These are phyloP conservation scores for Pangasius krempfi DNA, from an alignment of 2,797 vertebrate species.

Conservation along the genomic window DNA sequence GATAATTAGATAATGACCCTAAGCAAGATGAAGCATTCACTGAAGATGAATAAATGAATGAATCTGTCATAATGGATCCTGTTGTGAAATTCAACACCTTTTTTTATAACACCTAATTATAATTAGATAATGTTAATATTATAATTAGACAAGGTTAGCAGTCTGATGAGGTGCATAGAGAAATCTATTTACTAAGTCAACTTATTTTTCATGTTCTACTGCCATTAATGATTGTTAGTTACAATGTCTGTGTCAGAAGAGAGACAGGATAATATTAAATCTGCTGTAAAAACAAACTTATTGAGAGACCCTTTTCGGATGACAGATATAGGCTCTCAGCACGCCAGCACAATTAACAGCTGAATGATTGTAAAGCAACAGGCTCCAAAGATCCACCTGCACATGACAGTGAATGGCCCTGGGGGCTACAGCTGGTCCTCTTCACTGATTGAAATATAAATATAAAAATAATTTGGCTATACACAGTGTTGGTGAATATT, in stretches of 20 bases:
- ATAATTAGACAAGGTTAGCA: neutral
- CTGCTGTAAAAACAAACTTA: slow-evolving; percentile 12
- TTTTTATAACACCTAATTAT: too few relatives aligned
- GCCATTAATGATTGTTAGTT: neutral
- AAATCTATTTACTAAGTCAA: neutral
- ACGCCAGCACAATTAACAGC: slow-evolving; percentile 36
- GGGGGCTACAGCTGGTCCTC: slow-evolving; percentile 34
- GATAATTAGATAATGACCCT: neutral
- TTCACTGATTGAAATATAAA: slow-evolving; percentile 39
- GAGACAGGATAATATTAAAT: neutral
- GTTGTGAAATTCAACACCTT: too few relatives aligned
- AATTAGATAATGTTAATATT: too few relatives aligned
- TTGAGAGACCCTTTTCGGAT: neutral
- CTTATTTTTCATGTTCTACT: neutral
- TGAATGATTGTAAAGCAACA: slow-evolving; percentile 23
- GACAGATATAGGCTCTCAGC: neutral
- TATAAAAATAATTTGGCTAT: slow-evolving; percentile 33
- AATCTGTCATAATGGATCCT: too few relatives aligned
- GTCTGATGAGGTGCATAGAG: neutral
- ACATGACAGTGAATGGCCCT: slow-evolving; percentile 21
- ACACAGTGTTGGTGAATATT: slow-evolving; percentile 38
- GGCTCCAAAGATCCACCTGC: slow-evolving; percentile 12
- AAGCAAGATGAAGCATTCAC: too few relatives aligned
- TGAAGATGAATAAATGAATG: too few relatives aligned
- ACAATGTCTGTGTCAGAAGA: neutral